phyloP scores from a whole-genome alignment of 2,888 invertebrate species.

The Tipula helvola region DNA sequence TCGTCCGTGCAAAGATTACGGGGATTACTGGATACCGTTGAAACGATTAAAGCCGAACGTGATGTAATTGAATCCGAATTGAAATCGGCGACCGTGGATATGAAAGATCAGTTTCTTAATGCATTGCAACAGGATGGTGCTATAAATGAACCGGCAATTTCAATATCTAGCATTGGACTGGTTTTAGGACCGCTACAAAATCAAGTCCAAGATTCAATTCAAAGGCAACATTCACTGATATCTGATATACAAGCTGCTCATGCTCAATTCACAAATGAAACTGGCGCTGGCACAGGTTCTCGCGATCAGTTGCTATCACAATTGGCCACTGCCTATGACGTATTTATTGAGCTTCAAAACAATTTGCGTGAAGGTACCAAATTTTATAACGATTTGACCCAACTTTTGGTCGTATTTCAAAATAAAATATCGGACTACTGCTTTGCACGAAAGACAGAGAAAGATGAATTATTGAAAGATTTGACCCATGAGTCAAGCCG shows the following conservation, averaged over 20 bases:
- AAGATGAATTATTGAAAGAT: conserved; percentile 93
- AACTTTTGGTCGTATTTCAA: conserved; percentile 88
- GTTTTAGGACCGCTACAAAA: conserved; percentile 65
- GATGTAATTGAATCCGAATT: conserved; percentile 81
- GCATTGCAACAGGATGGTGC: conserved; percentile 66
- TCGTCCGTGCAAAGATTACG: conserved; percentile 54
- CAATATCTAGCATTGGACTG: conserved; percentile 57
- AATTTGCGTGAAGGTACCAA: conserved; percentile 94
- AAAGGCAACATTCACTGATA: conserved; percentile 56
- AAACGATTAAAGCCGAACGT: conserved; percentile 75
- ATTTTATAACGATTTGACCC: conserved; percentile 87
- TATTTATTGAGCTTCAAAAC: conserved; percentile 76
- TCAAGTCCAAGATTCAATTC: conserved; percentile 62
- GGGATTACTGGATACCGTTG: conserved; percentile 69
- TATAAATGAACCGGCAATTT: conserved; percentile 63
- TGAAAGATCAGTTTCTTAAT: conserved; percentile 66
- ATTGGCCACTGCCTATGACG: conserved; percentile 83
- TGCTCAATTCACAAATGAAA: conserved; percentile 38
- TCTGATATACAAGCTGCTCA: conserved; percentile 49
- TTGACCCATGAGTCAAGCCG: conserved; percentile 72
- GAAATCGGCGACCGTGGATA: conserved; percentile 64
- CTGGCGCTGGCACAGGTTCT: conserved; percentile 47
- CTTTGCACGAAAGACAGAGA: conserved; percentile 97
- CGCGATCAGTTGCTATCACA: conserved; percentile 73
- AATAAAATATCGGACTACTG: conserved; percentile 96